phyloP scores from a whole-genome alignment of 2,888 invertebrate species.

The Lypha dubia region DNA sequence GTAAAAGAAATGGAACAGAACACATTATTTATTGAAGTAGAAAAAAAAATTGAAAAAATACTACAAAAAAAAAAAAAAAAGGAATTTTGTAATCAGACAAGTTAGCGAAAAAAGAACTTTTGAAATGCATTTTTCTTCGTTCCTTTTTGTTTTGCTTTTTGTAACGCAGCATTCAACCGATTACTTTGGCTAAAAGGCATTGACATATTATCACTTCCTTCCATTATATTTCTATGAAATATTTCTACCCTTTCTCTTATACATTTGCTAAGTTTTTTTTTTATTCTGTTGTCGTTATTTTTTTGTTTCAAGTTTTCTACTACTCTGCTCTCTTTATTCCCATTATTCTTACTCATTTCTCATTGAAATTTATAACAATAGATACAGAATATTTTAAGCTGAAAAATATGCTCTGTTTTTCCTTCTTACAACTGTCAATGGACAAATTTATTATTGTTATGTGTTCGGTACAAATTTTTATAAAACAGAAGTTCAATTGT shows the following conservation, averaged over 20 bases:
- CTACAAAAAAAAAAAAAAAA: constrained; percentile 15
- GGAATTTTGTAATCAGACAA: constrained; percentile 19
- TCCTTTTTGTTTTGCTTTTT: constrained; percentile 4
- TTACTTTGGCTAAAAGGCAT: constrained; percentile 67
- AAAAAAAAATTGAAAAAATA: constrained; percentile 46
- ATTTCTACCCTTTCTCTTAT: constrained; percentile 24
- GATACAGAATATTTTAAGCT: constrained; percentile 62
- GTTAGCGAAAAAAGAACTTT: constrained; percentile 25
- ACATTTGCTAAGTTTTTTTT: too few relatives aligned
- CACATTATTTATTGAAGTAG: constrained; percentile 66
- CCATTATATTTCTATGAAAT: constrained; percentile 5
- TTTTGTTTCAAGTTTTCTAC: too few relatives aligned
- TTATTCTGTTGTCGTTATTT: too few relatives aligned
- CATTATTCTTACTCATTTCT: constrained; percentile 30
- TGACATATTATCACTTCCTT: constrained; percentile 67
- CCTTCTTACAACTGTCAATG: constrained; percentile 47
- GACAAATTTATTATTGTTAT: constrained; percentile 39
- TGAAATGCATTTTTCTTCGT: constrained; percentile 59
- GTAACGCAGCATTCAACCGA: constrained; percentile 49
- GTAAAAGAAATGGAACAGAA: constrained; percentile 56
- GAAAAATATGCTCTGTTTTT: constrained; percentile 32
- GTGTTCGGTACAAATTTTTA: constrained; percentile 3
- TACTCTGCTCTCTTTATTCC: constrained; percentile 13
- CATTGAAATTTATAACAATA: constrained; percentile 63
- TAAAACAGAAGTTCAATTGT: constrained; percentile 11